Percentiles rank a stretch among this genome's conserved stretches.
These are phyloP conservation scores for Leucosticte australis DNA, from an alignment of 2,113 vertebrate species.

Conservation along the genomic window DNA sequence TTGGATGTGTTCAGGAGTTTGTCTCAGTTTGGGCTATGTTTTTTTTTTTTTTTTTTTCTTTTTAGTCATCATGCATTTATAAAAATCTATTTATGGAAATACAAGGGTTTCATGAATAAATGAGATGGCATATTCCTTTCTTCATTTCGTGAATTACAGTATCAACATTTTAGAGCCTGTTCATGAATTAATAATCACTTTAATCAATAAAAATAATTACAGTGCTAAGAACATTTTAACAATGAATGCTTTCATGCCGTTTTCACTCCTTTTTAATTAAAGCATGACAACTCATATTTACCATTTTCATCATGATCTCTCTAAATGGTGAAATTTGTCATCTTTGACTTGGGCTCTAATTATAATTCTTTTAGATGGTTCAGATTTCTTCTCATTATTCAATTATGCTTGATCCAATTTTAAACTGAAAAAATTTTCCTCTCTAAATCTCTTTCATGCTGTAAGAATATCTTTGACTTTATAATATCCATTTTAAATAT, in stretches of 20 bases:
- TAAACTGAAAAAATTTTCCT: constrained; percentile 6
- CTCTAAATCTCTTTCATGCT: constrained; percentile 32
- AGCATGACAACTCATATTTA: constrained; percentile 47
- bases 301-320: constrained; percentile 44
- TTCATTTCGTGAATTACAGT: constrained; percentile 60
- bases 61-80: neutral
- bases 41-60: neutral
- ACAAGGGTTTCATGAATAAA: constrained; percentile 37
- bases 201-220: constrained; percentile 65
- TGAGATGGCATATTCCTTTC: constrained; percentile 43
- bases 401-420: constrained; percentile 55
- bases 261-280: constrained; percentile 64
- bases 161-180: constrained; percentile 65
- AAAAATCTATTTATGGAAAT: constrained; percentile 43
- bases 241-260: constrained; percentile 40
- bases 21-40: neutral
- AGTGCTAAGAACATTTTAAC: constrained; percentile 59
- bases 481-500: neutral
- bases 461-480: constrained; percentile 5
- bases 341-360: constrained; percentile 53
- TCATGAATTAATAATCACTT: constrained; percentile 73
- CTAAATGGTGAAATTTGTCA: constrained; percentile 60
- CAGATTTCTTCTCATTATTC: constrained; percentile 47
- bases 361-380: constrained; percentile 51
- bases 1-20: neutral